Base-by-base conservation (phyloP, 2,797 vertebrate species). In the Kryptolebias ocellatus region DNA sequence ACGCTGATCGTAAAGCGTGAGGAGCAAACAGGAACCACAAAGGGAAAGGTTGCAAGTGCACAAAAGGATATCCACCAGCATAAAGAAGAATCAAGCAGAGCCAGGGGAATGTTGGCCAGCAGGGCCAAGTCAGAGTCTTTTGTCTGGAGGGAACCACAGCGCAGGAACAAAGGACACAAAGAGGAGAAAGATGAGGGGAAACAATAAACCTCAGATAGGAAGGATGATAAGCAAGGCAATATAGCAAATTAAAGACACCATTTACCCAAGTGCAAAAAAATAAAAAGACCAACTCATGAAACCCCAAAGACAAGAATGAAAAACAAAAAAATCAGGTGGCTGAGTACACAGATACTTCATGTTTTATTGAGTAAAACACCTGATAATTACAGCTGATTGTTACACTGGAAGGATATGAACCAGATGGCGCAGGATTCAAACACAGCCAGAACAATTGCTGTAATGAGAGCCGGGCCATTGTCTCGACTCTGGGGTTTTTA, bases 31-130 rank as follows among this genome's bases (percentile, higher is more conserved):
- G 62, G 64, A 81, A 74, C 51, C 47, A 72, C 61, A 64, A 24
- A 83, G 59, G 85, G 78, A 79, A 86, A 88, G 74, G 44, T 53
- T 70, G 58, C 17, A 65, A 47, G 72, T 69, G 80, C 79, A 90
- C 74, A 64, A 93, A 96, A 96, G 96, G 95, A 96, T 96, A 95
- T 96, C 95, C 95, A 96, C 96, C 96, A 96, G 92, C 95, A 96
- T 28, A 96, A 90, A 93, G 94, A 95, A 82, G 95, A 96, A 88
- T 96, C 95, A 92, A 96, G 95, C 80, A 96, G 93, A 91, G 95
- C 95, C 90, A 96, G 89, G 57, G 95, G 95, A 85, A 96, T 96
- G 89, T 94, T 95, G 89, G 95, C 95, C 90, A 96, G 90, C 85
- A 96, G 93, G 80, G 93, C 94, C 90, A 95, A 90, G 78, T 95